Evolutionary conservation across 2,888 invertebrate genomes (phyloP).

Genomic region (Oxycera nigricornis): DNA sequence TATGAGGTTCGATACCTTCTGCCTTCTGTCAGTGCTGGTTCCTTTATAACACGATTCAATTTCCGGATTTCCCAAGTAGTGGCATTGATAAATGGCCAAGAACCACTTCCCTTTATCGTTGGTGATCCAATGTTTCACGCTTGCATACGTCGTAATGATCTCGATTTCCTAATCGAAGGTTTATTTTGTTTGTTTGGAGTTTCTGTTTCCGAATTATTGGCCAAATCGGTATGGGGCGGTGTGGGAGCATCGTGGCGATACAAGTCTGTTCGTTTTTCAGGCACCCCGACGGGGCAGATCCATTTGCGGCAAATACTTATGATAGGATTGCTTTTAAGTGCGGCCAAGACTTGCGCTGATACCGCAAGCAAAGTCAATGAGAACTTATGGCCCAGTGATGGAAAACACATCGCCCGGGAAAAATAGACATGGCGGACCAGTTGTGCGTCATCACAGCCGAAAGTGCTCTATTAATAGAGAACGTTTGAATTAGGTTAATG

Average conservation of each 20-base stretch:
- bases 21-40: background rate
- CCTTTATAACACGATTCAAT: no score
- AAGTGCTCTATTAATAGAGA: conserved; percentile 15
- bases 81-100: background rate
- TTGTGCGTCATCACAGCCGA: conserved; percentile 1
- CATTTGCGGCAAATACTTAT: conserved; percentile 13
- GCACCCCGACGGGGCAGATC: background rate
- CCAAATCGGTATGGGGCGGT: background rate
- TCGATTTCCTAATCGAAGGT: background rate
- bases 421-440: background rate
- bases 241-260: background rate
- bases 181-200: background rate
- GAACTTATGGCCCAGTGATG: conserved; percentile 5
- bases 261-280: background rate
- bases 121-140: background rate
- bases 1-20: background rate
- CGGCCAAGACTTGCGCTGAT: background rate
- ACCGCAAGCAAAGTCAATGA: background rate
- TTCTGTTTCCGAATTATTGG: background rate
- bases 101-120: background rate
- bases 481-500: conserved; percentile 8
- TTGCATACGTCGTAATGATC: background rate
- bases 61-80: background rate
- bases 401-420: conserved; percentile 10
- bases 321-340: background rate